Conservation (phyloP, 2,797 vertebrate genomes). For the Trichosurus vulpecula region DNA sequence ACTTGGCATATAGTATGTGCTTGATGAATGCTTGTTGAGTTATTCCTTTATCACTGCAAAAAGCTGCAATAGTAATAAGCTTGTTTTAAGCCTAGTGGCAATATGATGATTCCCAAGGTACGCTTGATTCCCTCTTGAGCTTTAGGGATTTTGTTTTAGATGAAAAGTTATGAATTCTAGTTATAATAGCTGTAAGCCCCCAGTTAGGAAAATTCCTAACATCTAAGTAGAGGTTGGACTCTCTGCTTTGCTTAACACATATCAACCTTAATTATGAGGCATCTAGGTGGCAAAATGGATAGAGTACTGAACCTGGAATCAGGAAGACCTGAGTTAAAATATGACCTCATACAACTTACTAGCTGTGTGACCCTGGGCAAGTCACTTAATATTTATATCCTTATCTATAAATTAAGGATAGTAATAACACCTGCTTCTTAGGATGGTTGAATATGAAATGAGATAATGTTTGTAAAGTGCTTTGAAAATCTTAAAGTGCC, state of each 20-base stretch:
- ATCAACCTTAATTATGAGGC: background rate
- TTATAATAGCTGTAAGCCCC: background rate
- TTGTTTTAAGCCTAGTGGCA: background rate
- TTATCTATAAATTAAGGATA: background rate
- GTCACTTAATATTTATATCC: background rate
- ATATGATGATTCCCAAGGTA: background rate
- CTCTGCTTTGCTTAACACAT: too few species aligned
- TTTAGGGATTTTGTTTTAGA: background rate
- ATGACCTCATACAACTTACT: background rate
- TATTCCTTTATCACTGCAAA: background rate
- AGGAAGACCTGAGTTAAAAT: background rate
- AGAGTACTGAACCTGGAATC: background rate
- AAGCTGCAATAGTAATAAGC: background rate
- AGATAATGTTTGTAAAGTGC: background rate
- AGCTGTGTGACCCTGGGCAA: background rate
- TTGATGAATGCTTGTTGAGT: background rate
- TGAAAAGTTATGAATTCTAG: background rate
- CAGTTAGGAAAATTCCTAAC: background rate
- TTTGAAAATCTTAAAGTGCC: background rate
- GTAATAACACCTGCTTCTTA: background rate
- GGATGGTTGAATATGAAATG: background rate
- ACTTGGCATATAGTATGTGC: background rate
- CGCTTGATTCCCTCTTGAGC: too few species aligned
- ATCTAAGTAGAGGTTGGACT: background rate
- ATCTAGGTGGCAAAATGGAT: background rate